These are phyloP conservation scores for Xylophagus ater DNA, from an alignment of 2,888 invertebrate species.

Conservation along the genomic window DNA sequence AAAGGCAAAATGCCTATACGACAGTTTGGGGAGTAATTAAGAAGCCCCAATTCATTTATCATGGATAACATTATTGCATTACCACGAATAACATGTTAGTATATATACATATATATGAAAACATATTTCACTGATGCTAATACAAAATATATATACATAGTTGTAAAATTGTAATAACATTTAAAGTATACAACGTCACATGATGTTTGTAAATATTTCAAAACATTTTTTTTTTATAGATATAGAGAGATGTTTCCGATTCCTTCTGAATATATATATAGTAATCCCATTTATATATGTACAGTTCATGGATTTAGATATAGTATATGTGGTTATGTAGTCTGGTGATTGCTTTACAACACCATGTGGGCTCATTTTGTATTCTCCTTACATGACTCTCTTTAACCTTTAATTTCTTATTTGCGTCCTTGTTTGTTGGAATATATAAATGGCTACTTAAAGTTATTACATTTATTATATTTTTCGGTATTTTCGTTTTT, in stretches of 20 bases:
- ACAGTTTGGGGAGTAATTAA: slow-evolving; percentile 36
- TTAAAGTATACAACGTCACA: too few relatives aligned
- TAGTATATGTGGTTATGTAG: slow-evolving; percentile 12
- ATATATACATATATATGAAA: slow-evolving; percentile 15
- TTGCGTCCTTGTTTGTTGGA: slow-evolving; percentile 12
- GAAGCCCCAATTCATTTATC: slow-evolving; percentile 34
- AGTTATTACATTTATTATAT: slow-evolving; percentile 3
- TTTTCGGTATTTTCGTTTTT: neutral
- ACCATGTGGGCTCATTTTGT: slow-evolving; percentile 30
- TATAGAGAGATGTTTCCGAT: too few relatives aligned
- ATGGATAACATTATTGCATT: slow-evolving; percentile 25
- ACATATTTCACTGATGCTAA: slow-evolving; percentile 12
- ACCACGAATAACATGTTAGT: slow-evolving; percentile 5
- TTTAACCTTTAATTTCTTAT: slow-evolving; percentile 27
- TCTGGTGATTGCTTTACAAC: slow-evolving; percentile 33
- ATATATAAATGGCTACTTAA: slow-evolving; percentile 8
- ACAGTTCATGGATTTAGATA: too few relatives aligned
- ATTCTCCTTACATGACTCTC: slow-evolving; percentile 22
- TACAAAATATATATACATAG: too few relatives aligned
- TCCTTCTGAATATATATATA: neutral
- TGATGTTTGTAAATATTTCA: too few relatives aligned
- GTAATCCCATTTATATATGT: too few relatives aligned
- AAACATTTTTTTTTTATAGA: too few relatives aligned
- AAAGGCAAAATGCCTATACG: slow-evolving; percentile 28
- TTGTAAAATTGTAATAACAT: too few relatives aligned